Base-by-base conservation (phyloP, 2,797 vertebrate genomes). In the Protonibea diacanthus region DNA sequence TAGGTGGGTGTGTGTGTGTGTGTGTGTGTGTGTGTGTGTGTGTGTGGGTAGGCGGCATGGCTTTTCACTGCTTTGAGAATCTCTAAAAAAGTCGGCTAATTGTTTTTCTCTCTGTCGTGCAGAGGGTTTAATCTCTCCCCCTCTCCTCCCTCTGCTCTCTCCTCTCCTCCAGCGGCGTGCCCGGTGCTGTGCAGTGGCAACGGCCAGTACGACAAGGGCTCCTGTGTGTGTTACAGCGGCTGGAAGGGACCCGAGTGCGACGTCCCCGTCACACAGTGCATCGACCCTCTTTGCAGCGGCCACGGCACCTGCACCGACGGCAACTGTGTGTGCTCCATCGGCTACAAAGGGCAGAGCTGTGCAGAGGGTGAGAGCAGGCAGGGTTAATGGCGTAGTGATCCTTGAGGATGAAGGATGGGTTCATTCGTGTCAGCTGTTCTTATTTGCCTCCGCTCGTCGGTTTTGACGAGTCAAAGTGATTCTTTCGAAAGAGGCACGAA, bases 231-330 rank as follows among this genome's bases (percentile, higher is more conserved):
- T 92, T 99, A 98, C 95, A 99, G 97, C 47, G 98, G 98, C 88
- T 99, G 98, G 98, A 99, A 99, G 91, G 98, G 98, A 1, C 95
- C 98, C 0, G 98, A 99, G 78, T 99, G 98, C 1, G 97, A 99
- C 2, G 96, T 99, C 47, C 97, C 98, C 53, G 74, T 94, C 93
- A 97, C 95, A 56, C 97, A 99, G 91, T 99, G 98, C 85, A 97
- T 99, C 62, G 97, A 99, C 92, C 98, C 98, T 25, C 96, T 96
- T 0, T 99, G 98, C 62, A 95, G 97, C 55, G 96, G 97, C 76
- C 98, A 98, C 0, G 98, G 98, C 86, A 97, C 96, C 85, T 99
- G 98, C 94, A 96, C 97, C 1, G 96, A 98, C 11, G 98, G 98
- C 64, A 97, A 95, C 92, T 99, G 98, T 14, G 94, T 98, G 90